phyloP scores from a whole-genome alignment of 2,888 invertebrate genomes.

The Gymnosoma rotundatum region DNA sequence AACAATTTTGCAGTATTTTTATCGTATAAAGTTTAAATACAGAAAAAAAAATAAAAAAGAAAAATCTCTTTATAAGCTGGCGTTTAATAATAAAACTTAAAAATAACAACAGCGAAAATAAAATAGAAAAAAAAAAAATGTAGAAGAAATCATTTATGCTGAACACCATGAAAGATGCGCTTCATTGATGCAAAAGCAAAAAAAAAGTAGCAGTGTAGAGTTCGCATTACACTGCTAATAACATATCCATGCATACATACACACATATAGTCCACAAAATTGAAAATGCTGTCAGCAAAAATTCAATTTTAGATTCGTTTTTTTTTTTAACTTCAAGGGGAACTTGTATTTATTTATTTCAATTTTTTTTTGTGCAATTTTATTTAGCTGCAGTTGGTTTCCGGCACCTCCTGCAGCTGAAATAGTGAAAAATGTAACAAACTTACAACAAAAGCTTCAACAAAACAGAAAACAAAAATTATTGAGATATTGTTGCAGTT shows the following conservation, averaged over 20 bases:
- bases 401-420: constrained; percentile 37
- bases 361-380: background rate
- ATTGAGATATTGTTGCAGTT: constrained; percentile 46
- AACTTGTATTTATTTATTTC: constrained; percentile 10
- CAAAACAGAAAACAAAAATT: constrained; percentile 3
- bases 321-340: constrained; percentile 37
- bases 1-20: too few relatives aligned
- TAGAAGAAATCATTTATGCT: constrained; percentile 50
- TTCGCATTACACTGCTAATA: constrained; percentile 12
- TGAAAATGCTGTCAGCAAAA: constrained; percentile 68
- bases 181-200: constrained; percentile 62
- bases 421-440: constrained; percentile 43
- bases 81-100: constrained; percentile 47
- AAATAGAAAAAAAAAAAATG: constrained; percentile 16
- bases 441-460: background rate
- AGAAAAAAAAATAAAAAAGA: constrained; percentile 4
- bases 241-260: too few relatives aligned
- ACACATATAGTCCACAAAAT: constrained; percentile 40
- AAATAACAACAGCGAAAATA: constrained; percentile 26
- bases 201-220: constrained; percentile 2
- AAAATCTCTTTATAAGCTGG: constrained; percentile 3
- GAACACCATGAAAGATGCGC: constrained; percentile 62
- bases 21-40: background rate
- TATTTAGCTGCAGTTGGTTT: constrained; percentile 6
- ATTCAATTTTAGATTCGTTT: constrained; percentile 53